Base-by-base conservation (phyloP, 2,797 vertebrate genomes). In the Myoxocephalus aenaeus region DNA sequence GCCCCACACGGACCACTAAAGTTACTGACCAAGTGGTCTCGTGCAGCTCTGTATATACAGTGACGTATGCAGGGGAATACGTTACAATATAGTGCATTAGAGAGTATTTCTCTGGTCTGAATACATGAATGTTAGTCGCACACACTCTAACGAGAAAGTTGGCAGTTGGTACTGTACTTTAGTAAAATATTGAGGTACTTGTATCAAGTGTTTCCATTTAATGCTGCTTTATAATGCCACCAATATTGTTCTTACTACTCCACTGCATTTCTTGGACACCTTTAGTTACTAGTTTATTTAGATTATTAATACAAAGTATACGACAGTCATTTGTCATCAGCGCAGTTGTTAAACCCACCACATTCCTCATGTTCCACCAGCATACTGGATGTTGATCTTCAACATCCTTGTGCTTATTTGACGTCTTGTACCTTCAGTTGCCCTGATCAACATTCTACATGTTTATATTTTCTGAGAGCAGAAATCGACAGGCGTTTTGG, bases 401-500 rank as follows among this genome's bases (percentile, higher is more conserved):
- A 34, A 0, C 54, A 9, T n/a, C 42, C 7, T 29, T 7, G n/a
- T 66, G 27, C 5, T 34, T 2, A 6, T 38, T n/a, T 38, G 8
- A 44, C 32, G 7, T 42, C 1, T 9, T 64, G 15, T 20, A 13
- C 8, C 42, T 17, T 51, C 32, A 4, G 7, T 10, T 36, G 2
- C 2, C 10, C 22, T 66, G 11, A 73, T 73, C 6, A 22, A 13
- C 13, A 0, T 54, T 77, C 18, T 63, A 1, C n/a, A 0, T 29
- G 22, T 65, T 54, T 81, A 42, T 62, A 0, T 58, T 73, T 70
- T 32, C 15, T 46, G 0, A 68, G 61, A 54, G 22, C 70, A 86
- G 84, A 75, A 77, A 42, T 48, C 38, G 13, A 8, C 18, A 53
- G 46, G 18, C 3, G 5, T 67, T 67, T 87, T 77, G 13, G 50